Percentiles rank a stretch among this genome's conserved stretches.
Evolutionary conservation across 2,797 vertebrate genomes (phyloP).

Genomic region (Channallabes apus): DNA sequence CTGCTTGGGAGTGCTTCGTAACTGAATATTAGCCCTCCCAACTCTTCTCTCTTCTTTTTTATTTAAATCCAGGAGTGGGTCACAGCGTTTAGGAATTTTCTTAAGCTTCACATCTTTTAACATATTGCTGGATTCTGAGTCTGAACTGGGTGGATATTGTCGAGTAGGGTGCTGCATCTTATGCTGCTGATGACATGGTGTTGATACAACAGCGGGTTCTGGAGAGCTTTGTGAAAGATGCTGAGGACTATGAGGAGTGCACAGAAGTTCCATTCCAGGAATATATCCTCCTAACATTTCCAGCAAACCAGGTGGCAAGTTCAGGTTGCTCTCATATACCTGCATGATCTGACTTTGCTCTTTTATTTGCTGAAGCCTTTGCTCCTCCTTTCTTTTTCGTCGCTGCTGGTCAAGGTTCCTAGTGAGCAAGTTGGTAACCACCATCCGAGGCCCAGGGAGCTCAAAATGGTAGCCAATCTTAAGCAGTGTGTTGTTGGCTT

Average conservation of each 20-base stretch:
- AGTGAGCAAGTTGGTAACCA: conserved; percentile 93
- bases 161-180: conserved; percentile 59
- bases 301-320: conserved; percentile 86
- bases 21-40: conserved; percentile 64
- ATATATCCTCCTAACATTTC: conserved; percentile 84
- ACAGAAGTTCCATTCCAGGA: conserved; percentile 71
- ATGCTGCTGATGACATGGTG: conserved; percentile 44
- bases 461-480: conserved; percentile 99
- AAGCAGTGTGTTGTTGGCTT: conserved; percentile 91
- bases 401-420: conserved; percentile 92
- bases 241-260: conserved; percentile 53
- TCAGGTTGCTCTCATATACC: conserved; percentile 83
- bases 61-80: conserved; percentile 72
- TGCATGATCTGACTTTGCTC: conserved; percentile 85
- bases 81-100: conserved; percentile 75
- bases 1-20: conserved; percentile 67
- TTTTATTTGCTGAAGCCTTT: conserved; percentile 83
- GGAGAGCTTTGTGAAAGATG: conserved; percentile 11
- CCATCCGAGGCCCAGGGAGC: conserved; percentile 93
- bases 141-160: conserved; percentile 33
- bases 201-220: conserved; percentile 35
- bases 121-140: conserved; percentile 64
- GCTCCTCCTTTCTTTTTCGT: conserved; percentile 89
- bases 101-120: conserved; percentile 81
- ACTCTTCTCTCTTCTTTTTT: conserved; percentile 61